Conservation (phyloP, 1,140 invertebrate genomes). For the Cheumatopsyche charites region DNA sequence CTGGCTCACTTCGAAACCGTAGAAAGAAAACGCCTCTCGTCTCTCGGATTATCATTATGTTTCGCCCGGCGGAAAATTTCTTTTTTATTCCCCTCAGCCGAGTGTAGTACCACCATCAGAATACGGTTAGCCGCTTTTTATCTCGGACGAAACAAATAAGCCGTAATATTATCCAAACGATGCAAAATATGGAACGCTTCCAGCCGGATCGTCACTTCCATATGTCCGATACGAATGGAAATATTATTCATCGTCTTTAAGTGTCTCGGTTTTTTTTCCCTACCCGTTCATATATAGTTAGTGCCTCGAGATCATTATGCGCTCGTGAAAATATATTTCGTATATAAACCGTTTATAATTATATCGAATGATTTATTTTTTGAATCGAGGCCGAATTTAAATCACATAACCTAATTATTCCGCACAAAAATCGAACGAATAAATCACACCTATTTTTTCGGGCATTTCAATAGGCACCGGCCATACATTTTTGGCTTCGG, state of each 20-base stretch:
- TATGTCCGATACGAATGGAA: constrained; percentile 20
- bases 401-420: too few relatives aligned
- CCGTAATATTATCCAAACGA: constrained; percentile 38
- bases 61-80: constrained; percentile 22
- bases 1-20: neutral
- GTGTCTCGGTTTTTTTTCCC: constrained; percentile 26
- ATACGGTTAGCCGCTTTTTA: constrained; percentile 36
- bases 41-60: constrained; percentile 31
- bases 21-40: constrained; percentile 13
- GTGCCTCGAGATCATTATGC: constrained; percentile 11
- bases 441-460: too few relatives aligned
- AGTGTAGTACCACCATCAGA: constrained; percentile 29
- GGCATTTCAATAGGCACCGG: constrained; percentile 19
- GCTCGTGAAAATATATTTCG: constrained; percentile 7
- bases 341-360: too few relatives aligned
- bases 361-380: too few relatives aligned
- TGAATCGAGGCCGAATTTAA: too few relatives aligned
- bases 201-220: constrained; percentile 28
- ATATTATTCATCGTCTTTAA: constrained; percentile 35
- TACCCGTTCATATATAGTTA: too few relatives aligned
- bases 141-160: constrained; percentile 36
- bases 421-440: too few relatives aligned
- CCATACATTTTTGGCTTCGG: constrained; percentile 28
- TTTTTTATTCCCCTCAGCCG: constrained; percentile 18
- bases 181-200: constrained; percentile 39